Conservation (phyloP, 2,113 vertebrate species). For the Thalassoma bifasciatum region DNA sequence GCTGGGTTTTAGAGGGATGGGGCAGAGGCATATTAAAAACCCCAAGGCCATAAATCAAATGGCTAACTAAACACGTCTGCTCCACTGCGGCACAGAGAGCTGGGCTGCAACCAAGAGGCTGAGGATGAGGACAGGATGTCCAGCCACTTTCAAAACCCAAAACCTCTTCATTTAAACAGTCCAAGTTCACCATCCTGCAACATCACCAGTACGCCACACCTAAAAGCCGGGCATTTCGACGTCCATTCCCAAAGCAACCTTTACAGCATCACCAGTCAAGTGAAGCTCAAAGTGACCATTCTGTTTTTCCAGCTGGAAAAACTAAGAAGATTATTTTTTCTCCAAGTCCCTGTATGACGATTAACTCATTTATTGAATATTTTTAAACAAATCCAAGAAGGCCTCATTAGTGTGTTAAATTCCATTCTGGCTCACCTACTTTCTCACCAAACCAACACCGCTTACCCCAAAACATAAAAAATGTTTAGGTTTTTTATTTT, state of each 20-base stretch:
- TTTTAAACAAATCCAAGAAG: slow-evolving; percentile 25
- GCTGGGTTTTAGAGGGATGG: slow-evolving; percentile 63
- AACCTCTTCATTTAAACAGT: slow-evolving; percentile 56
- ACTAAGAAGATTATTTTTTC: neutral
- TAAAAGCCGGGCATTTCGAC: slow-evolving; percentile 10
- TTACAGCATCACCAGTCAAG: neutral
- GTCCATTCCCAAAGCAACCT: neutral
- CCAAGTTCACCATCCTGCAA: slow-evolving; percentile 13
- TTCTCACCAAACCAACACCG: slow-evolving; percentile 45
- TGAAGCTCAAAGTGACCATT: neutral
- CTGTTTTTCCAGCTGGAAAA: slow-evolving; percentile 4
- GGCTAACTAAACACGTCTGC: slow-evolving; percentile 71
- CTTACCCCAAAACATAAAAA: slow-evolving; percentile 45
- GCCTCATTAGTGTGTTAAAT: slow-evolving; percentile 24
- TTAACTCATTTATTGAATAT: slow-evolving; percentile 19
- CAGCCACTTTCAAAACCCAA: slow-evolving; percentile 56
- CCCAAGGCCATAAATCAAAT: slow-evolving; percentile 75
- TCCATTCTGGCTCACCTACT: slow-evolving; percentile 32
- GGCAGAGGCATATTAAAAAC: slow-evolving; percentile 75
- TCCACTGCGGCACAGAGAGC: slow-evolving; percentile 52
- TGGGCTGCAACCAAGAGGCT: slow-evolving; percentile 55
- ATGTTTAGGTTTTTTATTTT: too few species aligned
- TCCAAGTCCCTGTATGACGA: neutral
- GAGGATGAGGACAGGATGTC: slow-evolving; percentile 69
- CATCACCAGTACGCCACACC: slow-evolving; percentile 28